Evolutionary conservation across 2,113 vertebrate species (phyloP), one percentile per base, ranked within the genome.

Genomic region (Megalops atlanticus): DNA sequence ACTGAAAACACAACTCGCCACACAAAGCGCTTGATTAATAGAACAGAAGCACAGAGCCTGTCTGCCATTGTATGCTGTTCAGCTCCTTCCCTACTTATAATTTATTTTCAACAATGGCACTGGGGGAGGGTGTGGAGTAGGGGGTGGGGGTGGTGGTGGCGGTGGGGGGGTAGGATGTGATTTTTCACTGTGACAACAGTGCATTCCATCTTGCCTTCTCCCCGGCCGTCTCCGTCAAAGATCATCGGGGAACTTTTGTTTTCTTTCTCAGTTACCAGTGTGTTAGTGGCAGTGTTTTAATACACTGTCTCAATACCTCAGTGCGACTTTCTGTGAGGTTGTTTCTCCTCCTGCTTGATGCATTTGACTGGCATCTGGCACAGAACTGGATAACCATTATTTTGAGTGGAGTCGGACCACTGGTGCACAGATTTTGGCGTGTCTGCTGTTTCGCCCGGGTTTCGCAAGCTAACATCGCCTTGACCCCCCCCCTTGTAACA

Each of bases 1-100:
- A 68, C n/a, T 1, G 10, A 33, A 18, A 21, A 33, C 12, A 39
- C 11, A 40, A 35, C 15, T 41, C 40, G 21, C 4, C 3, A 18
- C 73, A 14, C 73, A 64, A 58, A 54, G 39, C 2, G 47, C 45
- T 15, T 69, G 73, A 68, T 64, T 64, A 81, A 81, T 27, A 75
- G 21, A 33, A 52, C n/a, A 74, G n/a, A 31, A 8, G 58, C 58
- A 15, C 24, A 27, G 58, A 64, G 58, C 24, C 58, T 64, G 58
- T n/a, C 58, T 31, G 58, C n/a, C 58, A 11, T 64, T 31, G 43
- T 45, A 14, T 14, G 43, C 43, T 45, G 58, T 31, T 64, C 58
- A 31, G 24, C 58, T 31, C 58, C 58, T 12, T 31, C n/a, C n/a
- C 0, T 10, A 24, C 58, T 64, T 64, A 27, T 64, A 21, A 64